Base-by-base conservation (phyloP, 2,888 invertebrate species). In the Malthinus seriepunctatus region DNA sequence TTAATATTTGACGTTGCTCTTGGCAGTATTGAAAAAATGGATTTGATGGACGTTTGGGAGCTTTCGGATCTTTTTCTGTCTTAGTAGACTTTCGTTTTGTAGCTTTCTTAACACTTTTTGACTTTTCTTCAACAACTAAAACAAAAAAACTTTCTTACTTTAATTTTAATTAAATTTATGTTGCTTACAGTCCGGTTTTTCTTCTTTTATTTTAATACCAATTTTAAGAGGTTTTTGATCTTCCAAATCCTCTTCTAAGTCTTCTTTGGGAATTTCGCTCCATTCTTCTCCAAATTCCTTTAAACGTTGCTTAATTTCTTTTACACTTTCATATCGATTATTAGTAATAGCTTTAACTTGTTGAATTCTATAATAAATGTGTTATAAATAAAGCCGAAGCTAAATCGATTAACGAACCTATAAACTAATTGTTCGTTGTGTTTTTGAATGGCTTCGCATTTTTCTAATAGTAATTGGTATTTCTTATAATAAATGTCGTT, bases 21-120 rank as follows among this genome's bases (percentile, higher is more conserved):
- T 90, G 89, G 67, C 90, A 90, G 76, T 89, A 90, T 78, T 90
- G 89, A 71, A 90, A 89, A 77, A 90, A 90, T 46, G 90, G 90
- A 83, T 90, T 90, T 51, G 89, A 89, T 1, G 90, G 90, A 65
- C 89, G 83, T 73, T 90, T 90, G 0, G 90, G 90, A 46, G 89
- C 89, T 78, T 89, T 88, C 0, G 89, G 89, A 78, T 90, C 90
- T 69, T 79, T 79, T 67, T 84, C 84, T 4, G 78, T 67, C 76
- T 85, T 85, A 38, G 78, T 71, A 9, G 80, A 82, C 79, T 87
- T 89, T 66, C 84, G 78, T 72, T 85, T 85, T 6, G 82, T 79
- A 55, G 82, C 74, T 56, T 74, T 76, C 66, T 79, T 79, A 0
- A 63, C 59, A 1, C 71, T 51, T 65, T 71, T 74, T 4, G 64